Percentiles rank a stretch among this genome's conserved stretches.
Conservation (phyloP, 1,140 invertebrate genomes). For the Tyrophagus putrescentiae region DNA sequence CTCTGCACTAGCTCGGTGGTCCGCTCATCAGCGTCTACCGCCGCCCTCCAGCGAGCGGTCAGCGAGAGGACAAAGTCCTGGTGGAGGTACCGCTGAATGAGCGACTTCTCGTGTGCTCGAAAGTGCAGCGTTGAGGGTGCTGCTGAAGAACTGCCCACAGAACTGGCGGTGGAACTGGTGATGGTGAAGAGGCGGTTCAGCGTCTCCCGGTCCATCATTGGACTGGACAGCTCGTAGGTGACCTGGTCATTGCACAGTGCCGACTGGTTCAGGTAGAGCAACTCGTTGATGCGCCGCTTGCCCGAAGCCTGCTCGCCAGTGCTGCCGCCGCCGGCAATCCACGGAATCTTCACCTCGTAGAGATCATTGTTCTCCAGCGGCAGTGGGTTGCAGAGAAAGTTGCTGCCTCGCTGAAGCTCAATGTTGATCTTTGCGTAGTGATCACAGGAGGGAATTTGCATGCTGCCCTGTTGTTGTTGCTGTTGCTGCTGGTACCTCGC, state of each 20-base stretch:
- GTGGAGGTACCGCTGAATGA: constrained; percentile 6
- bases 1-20: neutral
- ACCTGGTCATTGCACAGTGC: neutral
- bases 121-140: neutral
- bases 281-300: constrained; percentile 5
- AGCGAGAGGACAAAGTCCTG: constrained; percentile 12
- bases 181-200: constrained; percentile 6
- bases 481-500: neutral
- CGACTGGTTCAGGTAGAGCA: constrained; percentile 5
- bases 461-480: neutral
- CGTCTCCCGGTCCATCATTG: neutral
- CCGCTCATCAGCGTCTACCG: neutral
- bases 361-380: constrained; percentile 4
- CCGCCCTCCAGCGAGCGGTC: neutral
- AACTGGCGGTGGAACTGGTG: neutral
- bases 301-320: neutral
- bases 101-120: constrained; percentile 1
- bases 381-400: neutral
- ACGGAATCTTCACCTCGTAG: constrained; percentile 13
- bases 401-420: neutral
- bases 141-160: too few relatives aligned
- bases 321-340: neutral
- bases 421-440: constrained; percentile 9
- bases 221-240: constrained; percentile 14
- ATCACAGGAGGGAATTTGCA: constrained; percentile 1